These are phyloP conservation scores for Coremacera marginata DNA, from an alignment of 2,888 invertebrate genomes.

Conservation along the genomic window DNA sequence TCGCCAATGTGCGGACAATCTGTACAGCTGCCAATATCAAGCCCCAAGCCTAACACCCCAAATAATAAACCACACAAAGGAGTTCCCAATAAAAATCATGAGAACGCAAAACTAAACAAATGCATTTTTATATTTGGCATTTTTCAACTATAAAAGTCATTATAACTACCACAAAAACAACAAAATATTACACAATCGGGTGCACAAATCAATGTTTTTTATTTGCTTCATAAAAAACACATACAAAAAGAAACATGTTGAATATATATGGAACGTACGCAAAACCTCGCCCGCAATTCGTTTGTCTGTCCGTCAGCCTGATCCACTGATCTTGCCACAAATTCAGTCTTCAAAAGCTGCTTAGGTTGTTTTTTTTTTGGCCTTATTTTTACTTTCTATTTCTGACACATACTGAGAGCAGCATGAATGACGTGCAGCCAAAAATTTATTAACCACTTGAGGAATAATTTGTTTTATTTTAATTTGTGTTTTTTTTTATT, in stretches of 20 bases:
- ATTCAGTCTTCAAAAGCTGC: neutral
- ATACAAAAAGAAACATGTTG: neutral
- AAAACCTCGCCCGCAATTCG: constrained; percentile 11
- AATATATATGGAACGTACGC: neutral
- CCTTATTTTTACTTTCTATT: neutral
- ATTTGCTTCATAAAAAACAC: neutral
- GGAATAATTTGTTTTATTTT: neutral
- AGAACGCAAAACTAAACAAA: no score
- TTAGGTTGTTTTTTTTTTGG: neutral
- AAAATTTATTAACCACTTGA: constrained; percentile 3
- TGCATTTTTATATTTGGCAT: no score
- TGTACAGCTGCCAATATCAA: no score
- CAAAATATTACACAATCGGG: neutral
- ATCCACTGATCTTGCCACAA: neutral
- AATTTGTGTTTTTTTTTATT: neutral
- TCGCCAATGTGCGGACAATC: no score
- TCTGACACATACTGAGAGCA: neutral
- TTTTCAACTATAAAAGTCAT: no score
- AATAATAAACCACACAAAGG: no score
- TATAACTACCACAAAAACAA: no score
- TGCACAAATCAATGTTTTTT: neutral
- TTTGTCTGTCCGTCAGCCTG: neutral
- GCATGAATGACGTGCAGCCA: neutral
- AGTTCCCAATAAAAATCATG: no score
- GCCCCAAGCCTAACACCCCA: no score